Base-by-base conservation (phyloP, 2,888 invertebrate genomes). In the Spilosoma lubricipeda region DNA sequence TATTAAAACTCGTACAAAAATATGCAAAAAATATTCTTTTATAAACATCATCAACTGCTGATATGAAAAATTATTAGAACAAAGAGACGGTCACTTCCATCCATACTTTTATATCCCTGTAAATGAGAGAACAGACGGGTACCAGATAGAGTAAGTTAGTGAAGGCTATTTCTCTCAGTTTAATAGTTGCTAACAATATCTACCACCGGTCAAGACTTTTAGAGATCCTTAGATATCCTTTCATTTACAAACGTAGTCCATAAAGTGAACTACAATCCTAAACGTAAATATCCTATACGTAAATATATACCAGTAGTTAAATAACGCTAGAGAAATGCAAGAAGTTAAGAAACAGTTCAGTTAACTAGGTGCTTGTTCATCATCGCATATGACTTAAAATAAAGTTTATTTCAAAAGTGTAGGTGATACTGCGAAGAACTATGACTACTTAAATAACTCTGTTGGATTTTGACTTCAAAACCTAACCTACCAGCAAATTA, bases 151-250 rank as follows among this genome's bases (percentile, higher is more conserved):
- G 88, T 88, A 91, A 89, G 90, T 89, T 88, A 85, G 80, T 82
- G 86, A 83, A 87, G 90, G 89, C 89, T 90, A 92, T 91, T 91
- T 89, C 89, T 80, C 87, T 82, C 83, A 87, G 89, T 90, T 90
- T 90, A 91, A 90, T 90, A 90, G 90, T 89, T 90, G 86, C 86
- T 90, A 92, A 91, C 91, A 88, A 89, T 91, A 90, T 89, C 88
- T 86, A 85, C 84, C 77, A 80, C 71, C 69, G 84, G 82, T 79
- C 81, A 82, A 78, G 48, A 72, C 63, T 59, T 67, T 48, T 48
- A 67, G 23, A 63, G 27, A 67, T 13, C 48, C 67, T 64, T 63
- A 42, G 13, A 64, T 64, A 3, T 45, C 42, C 59, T 70, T 64
- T n/a, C 30, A 27, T 63, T 56, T 70, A 59, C 30, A 70, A 42